Evolutionary conservation across 2,113 vertebrate species (phyloP).

Genomic region (Lepisosteus osseus): DNA sequence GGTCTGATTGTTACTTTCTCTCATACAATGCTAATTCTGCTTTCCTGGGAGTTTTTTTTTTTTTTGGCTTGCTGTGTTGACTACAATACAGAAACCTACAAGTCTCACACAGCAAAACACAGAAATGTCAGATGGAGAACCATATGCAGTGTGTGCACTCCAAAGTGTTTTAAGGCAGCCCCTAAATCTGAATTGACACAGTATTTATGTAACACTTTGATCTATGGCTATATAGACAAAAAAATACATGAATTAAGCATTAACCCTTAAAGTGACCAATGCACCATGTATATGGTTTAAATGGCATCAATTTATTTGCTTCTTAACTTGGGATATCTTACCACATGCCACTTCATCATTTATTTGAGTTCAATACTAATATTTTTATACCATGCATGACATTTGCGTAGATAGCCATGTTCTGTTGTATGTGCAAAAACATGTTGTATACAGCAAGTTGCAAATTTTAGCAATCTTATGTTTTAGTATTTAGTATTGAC

Average conservation of each 20-base stretch:
- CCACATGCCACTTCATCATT: too few species aligned
- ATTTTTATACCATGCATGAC: too few species aligned
- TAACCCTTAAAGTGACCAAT: not conserved
- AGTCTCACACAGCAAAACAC: not conserved
- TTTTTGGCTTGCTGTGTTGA: not conserved
- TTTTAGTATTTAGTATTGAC: too few species aligned
- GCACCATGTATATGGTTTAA: conserved; percentile 18
- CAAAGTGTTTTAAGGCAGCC: not conserved
- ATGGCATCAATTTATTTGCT: not conserved
- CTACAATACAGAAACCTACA: not conserved
- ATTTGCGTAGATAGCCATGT: too few species aligned
- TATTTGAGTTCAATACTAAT: too few species aligned
- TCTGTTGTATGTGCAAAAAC: too few species aligned
- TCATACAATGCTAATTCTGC: conserved; percentile 30
- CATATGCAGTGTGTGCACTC: conserved; percentile 9
- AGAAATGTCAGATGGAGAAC: not conserved
- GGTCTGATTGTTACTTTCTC: conserved; percentile 31
- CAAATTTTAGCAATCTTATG: too few species aligned
- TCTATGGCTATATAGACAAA: not conserved
- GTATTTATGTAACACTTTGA: not conserved
- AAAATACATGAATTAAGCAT: not conserved
- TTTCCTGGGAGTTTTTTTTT: conserved; percentile 6
- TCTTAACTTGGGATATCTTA: too few species aligned
- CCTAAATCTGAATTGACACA: not conserved
- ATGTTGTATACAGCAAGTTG: too few species aligned